Base-by-base conservation (phyloP, 2,888 invertebrate species). In the Teinopalpus imperialis region DNA sequence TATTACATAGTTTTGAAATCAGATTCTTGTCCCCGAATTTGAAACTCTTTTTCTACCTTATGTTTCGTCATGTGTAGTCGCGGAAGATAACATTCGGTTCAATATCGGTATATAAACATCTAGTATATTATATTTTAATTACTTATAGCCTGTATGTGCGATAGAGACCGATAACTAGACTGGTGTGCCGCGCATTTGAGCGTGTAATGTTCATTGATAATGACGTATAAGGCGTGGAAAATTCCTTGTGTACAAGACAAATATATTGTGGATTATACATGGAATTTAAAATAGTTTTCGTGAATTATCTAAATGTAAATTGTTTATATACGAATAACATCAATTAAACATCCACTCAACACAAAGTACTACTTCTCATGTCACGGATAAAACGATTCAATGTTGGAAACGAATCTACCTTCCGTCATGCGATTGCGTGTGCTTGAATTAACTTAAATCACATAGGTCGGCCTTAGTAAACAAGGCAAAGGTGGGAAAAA, bases 361-460 rank as follows among this genome's bases (percentile, higher is more conserved):
- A n/a, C 8, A 8, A 35, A 35, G 20, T 29, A 35, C 21, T 14
- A 29, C 35, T 35, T 43, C 43, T 43, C 21, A 43, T 43, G 43
- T 29, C 29, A 35, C 21, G 21, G 35, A 35, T 21, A 43, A 42
- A 43, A 43, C 34, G 35, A 35, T 43, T 43, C 27, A 35, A 35
- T 21, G 21, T 46, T 29, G 6, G 27, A 21, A 34, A 41, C 40
- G 34, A 45, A 41, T 66, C 10, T 61, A 60, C 58, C 54, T 59
- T 56, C 51, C 59, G 67, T 63, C 80, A 79, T 76, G 79, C 79
- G 76, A 80, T 78, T 72, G 80, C 80, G 80, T 81, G 80, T 61
- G 56, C 54, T 45, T 49, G 27, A n/a, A 35, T 35, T 49, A 23
- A 44, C 51, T 32, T 53, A 55, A 56, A 55, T 51, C 57, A 55